These are phyloP conservation scores for Crocuta crocuta DNA, from an alignment of 2,113 vertebrate species.

Conservation along the genomic window DNA sequence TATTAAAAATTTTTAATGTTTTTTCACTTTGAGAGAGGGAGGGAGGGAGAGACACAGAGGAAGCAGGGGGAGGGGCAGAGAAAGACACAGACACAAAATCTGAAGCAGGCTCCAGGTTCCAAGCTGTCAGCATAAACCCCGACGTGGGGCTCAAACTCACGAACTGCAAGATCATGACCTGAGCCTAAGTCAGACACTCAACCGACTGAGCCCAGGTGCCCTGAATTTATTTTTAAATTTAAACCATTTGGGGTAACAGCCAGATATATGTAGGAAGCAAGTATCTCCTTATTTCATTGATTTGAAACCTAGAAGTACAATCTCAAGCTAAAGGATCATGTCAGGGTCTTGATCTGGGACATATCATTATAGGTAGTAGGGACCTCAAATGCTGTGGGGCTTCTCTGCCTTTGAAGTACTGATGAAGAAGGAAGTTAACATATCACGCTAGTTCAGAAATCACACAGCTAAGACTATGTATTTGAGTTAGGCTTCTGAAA, in stretches of 20 bases:
- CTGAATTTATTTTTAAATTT: slow-evolving; percentile 25
- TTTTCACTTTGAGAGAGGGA: no score
- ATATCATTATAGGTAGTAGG: neutral
- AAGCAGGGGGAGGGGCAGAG: no score
- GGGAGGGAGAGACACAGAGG: no score
- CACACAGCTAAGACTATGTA: neutral
- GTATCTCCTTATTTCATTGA: neutral
- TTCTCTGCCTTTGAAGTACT: neutral
- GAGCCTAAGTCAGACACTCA: no score
- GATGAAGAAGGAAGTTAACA: neutral
- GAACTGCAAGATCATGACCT: no score
- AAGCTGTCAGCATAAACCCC: no score
- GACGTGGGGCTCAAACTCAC: no score
- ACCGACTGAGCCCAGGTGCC: no score
- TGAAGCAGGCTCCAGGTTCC: no score
- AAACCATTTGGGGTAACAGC: neutral
- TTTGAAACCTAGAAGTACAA: neutral
- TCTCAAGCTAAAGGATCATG: neutral
- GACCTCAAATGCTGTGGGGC: neutral
- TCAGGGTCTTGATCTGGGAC: neutral
- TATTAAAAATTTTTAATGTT: no score
- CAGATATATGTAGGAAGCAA: neutral
- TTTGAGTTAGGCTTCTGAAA: slow-evolving; percentile 28
- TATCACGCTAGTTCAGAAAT: neutral
- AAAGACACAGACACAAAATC: no score